Evolutionary conservation across 2,113 vertebrate genomes (phyloP).

Genomic region (Oreotragus oreotragus): DNA sequence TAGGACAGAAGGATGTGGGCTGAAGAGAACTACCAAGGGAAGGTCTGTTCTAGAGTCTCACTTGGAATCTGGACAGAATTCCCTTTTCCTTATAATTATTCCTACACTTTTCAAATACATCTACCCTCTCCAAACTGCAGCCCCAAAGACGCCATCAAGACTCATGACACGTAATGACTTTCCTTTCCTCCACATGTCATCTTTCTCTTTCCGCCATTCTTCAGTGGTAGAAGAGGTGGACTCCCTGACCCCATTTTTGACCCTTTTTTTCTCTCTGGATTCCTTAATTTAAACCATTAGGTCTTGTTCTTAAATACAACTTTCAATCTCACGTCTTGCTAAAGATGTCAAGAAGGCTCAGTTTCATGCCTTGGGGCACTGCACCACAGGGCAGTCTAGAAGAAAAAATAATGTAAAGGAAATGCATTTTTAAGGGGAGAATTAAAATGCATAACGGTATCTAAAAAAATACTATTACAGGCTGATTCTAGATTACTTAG

Average conservation of each 20-base stretch:
- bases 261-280: background rate
- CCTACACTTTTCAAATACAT: background rate
- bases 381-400: background rate
- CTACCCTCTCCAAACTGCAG: background rate
- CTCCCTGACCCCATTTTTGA: too few relatives aligned
- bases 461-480: background rate
- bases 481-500: background rate
- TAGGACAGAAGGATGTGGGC: background rate
- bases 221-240: background rate
- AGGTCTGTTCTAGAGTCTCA: background rate
- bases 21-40: background rate
- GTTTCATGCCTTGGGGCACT: background rate
- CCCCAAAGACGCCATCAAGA: background rate
- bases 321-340: background rate
- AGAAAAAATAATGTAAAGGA: background rate
- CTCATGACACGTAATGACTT: background rate
- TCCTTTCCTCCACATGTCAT: background rate
- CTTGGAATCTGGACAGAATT: background rate
- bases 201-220: background rate
- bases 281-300: background rate
- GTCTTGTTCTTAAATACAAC: background rate
- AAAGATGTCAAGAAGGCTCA: background rate
- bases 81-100: background rate
- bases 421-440: background rate
- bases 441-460: background rate